phyloP scores from a whole-genome alignment of 1,140 invertebrate genomes.

The Drosophila ironensis region DNA sequence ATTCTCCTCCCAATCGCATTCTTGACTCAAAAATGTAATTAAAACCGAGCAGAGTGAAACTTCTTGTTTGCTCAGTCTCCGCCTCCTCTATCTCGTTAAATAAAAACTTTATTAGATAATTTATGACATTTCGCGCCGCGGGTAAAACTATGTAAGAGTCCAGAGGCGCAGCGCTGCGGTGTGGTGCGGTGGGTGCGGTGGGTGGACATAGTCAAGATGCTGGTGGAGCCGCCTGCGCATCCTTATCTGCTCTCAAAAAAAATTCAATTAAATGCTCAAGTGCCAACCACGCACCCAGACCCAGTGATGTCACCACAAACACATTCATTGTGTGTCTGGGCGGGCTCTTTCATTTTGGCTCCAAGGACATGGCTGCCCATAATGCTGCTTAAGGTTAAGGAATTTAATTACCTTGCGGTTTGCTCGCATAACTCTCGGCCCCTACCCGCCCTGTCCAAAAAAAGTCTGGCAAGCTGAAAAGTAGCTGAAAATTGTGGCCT shows the following conservation, averaged over 20 bases:
- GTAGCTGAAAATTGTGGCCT: slow-evolving; percentile 37
- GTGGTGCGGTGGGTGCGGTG: background rate
- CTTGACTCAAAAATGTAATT: slow-evolving; percentile 43
- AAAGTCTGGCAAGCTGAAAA: slow-evolving; percentile 1
- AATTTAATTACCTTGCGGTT: slow-evolving; percentile 71
- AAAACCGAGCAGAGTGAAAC: slow-evolving; percentile 24
- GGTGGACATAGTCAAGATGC: slow-evolving; percentile 50
- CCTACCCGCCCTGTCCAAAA: background rate
- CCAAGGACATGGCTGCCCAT: slow-evolving; percentile 35
- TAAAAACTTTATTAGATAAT: slow-evolving; percentile 72
- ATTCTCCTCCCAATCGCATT: slow-evolving; percentile 26
- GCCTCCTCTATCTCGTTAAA: slow-evolving; percentile 37
- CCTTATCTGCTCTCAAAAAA: slow-evolving; percentile 51
- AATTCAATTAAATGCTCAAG: slow-evolving; percentile 72
- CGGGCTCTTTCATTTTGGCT: slow-evolving; percentile 17
- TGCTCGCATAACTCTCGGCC: slow-evolving; percentile 52
- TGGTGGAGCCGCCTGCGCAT: slow-evolving; percentile 23
- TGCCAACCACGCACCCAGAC: slow-evolving; percentile 50
- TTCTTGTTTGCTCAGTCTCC: slow-evolving; percentile 1
- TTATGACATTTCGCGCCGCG: slow-evolving; percentile 59
- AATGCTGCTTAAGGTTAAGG: slow-evolving; percentile 62
- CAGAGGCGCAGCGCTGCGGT: background rate
- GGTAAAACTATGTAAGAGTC: slow-evolving; percentile 55
- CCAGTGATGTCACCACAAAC: slow-evolving; percentile 49
- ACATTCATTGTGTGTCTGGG: slow-evolving; percentile 54